phyloP scores from a whole-genome alignment of 1,140 invertebrate genomes.

The Hylaeus anthracinus region DNA sequence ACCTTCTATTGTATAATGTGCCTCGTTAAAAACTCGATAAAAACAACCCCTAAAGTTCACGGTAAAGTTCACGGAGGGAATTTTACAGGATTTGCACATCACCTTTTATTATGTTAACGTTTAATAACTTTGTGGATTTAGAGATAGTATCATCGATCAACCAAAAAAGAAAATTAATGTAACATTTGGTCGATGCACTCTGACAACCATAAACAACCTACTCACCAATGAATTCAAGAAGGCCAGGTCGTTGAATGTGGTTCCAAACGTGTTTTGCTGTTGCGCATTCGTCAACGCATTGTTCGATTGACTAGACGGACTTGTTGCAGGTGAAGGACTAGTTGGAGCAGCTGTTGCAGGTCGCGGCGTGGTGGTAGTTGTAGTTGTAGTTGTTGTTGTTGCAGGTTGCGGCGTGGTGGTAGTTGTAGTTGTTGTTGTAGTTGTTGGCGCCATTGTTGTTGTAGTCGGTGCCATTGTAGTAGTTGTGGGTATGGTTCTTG shows the following conservation, averaged over 20 bases:
- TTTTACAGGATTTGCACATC: no score
- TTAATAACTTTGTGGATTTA: no score
- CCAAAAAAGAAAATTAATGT: neutral
- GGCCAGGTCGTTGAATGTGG: slow-evolving; percentile 75
- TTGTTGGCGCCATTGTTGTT: slow-evolving; percentile 40
- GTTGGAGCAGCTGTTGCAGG: neutral
- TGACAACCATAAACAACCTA: neutral
- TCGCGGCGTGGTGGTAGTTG: neutral
- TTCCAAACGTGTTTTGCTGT: slow-evolving; percentile 74
- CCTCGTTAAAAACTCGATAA: no score
- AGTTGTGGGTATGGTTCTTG: slow-evolving; percentile 35
- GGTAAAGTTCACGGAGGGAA: no score
- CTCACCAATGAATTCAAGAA: slow-evolving; percentile 78
- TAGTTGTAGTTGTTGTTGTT: slow-evolving; percentile 39
- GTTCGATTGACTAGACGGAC: neutral
- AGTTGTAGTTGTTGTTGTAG: slow-evolving; percentile 45
- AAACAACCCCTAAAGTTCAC: no score
- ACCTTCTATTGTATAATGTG: no score
- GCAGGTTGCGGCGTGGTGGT: slow-evolving; percentile 21
- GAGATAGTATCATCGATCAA: no score
- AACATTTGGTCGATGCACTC: no score
- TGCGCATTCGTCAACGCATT: slow-evolving; percentile 39
- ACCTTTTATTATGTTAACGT: no score
- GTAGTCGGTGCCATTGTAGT: slow-evolving; percentile 46
- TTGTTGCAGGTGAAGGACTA: slow-evolving; percentile 3